Evolutionary conservation across 2,888 invertebrate species (phyloP).

Genomic region (Gerris lacustris): DNA sequence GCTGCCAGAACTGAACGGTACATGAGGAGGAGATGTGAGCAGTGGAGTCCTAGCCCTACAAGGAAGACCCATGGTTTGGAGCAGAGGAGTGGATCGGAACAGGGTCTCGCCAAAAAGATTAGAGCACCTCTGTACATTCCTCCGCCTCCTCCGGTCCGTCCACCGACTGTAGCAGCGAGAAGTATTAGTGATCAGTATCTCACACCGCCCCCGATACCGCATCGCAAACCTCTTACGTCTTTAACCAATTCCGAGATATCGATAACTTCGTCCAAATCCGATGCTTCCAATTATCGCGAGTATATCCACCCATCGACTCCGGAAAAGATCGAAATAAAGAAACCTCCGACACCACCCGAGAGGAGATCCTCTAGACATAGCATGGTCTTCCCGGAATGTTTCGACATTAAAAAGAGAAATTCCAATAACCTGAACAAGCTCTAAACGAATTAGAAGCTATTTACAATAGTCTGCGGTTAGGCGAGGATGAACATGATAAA

Average conservation of each 20-base stretch:
- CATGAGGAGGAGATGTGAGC: conserved; percentile 54
- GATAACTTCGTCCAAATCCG: not conserved
- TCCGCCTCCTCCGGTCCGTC: conserved; percentile 17
- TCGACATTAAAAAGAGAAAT: conserved; percentile 17
- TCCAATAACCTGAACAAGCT: conserved; percentile 73
- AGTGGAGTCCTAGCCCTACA: conserved; percentile 1
- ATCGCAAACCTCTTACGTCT: not conserved
- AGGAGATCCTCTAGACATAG: conserved; percentile 17
- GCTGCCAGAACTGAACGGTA: conserved; percentile 69
- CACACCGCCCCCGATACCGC: conserved; percentile 2
- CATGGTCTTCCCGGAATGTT: not conserved
- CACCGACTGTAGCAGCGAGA: conserved; percentile 14
- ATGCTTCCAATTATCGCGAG: not conserved
- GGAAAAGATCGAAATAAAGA: not conserved
- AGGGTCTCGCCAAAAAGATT: conserved; percentile 17
- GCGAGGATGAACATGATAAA: conserved; percentile 57
- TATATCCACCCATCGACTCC: not conserved
- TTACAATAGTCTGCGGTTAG: conserved; percentile 72
- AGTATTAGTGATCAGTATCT: conserved; percentile 13
- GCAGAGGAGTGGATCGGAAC: not conserved
- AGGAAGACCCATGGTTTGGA: conserved; percentile 10
- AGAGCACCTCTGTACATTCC: conserved; percentile 23
- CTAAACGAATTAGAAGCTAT: conserved; percentile 82
- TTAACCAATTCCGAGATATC: not conserved
- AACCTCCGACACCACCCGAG: conserved; percentile 9